Conservation (phyloP, 1,140 invertebrate species). For the Calephelis virginiensis region DNA sequence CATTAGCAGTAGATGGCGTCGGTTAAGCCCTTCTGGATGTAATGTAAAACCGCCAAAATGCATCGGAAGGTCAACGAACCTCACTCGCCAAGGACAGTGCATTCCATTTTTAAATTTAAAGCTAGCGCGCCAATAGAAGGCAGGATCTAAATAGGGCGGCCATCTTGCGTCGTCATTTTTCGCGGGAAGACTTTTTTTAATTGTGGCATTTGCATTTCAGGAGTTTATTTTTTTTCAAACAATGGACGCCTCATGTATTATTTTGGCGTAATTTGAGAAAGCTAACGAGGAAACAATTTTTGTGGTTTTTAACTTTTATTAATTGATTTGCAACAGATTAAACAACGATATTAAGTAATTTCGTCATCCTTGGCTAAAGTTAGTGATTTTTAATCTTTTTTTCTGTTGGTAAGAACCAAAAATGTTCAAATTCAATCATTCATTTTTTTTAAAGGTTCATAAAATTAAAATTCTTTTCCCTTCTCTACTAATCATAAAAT, state of each 20-base stretch:
- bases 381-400: too few species aligned
- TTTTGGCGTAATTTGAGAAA: constrained; percentile 52
- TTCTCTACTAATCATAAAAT: too few species aligned
- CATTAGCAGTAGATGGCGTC: constrained; percentile 27
- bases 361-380: too few species aligned
- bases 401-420: too few species aligned
- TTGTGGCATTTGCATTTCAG: constrained; percentile 53
- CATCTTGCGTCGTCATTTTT: constrained; percentile 57
- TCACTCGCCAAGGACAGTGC: constrained; percentile 71
- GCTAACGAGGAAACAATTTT: constrained; percentile 40
- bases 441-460: too few species aligned
- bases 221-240: constrained; percentile 49
- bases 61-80: constrained; percentile 75
- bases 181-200: constrained; percentile 50
- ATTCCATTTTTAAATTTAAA: constrained; percentile 76
- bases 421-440: too few species aligned
- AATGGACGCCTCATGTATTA: constrained; percentile 52
- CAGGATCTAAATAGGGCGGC: constrained; percentile 63
- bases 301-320: constrained; percentile 16
- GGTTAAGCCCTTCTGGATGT: constrained; percentile 45
- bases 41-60: constrained; percentile 69
- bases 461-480: too few species aligned
- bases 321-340: neutral
- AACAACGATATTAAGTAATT: too few species aligned
- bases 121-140: constrained; percentile 65